Base-by-base conservation (phyloP, 1,140 invertebrate genomes). In the Pseudobourletiella spinata region DNA sequence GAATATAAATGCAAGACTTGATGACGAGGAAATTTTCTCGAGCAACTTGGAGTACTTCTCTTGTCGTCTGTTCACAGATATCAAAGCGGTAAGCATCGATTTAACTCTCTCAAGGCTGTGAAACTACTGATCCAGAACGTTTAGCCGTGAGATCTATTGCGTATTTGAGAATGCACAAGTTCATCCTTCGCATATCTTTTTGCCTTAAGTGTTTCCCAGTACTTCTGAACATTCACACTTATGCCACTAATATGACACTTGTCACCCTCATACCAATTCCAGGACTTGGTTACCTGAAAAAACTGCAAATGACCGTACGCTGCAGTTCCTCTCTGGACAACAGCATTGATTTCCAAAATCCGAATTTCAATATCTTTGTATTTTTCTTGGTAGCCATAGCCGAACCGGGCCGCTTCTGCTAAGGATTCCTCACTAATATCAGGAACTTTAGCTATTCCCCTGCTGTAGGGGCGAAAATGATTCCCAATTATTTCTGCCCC, bases 241-340 rank as follows among this genome's bases (percentile, higher is more conserved):
- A n/a, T n/a, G n/a, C n/a, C n/a, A n/a, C n/a, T n/a, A n/a, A n/a
- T n/a, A n/a, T n/a, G n/a, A n/a, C n/a, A n/a, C n/a, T n/a, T n/a
- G n/a, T n/a, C n/a, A n/a, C n/a, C n/a, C n/a, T n/a, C n/a, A n/a
- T n/a, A n/a, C n/a, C n/a, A n/a, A n/a, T n/a, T n/a, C n/a, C n/a
- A n/a, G n/a, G n/a, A n/a, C n/a, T n/a, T n/a, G n/a, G n/a, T 58
- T 43, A 66, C 66, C 57, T 66, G 55, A 25, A 68, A 68, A 59
- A 68, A 68, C 15, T 46, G 57, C 2, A 68, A 52, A 59, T 68
- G 66, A 32, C 66, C 66, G 30, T 65, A 57, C 1, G 56, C 66
- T 20, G 66, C 3, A 1, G 66, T 65, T 15, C 64, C 60, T 25
- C 51, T 63, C 26, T 60, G 24, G 8, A 68, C 66, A 3, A 68